Evolutionary conservation across 2,797 vertebrate genomes (phyloP), one percentile per base, ranked within the genome.

Genomic region (Rhynchonycteris naso): DNA sequence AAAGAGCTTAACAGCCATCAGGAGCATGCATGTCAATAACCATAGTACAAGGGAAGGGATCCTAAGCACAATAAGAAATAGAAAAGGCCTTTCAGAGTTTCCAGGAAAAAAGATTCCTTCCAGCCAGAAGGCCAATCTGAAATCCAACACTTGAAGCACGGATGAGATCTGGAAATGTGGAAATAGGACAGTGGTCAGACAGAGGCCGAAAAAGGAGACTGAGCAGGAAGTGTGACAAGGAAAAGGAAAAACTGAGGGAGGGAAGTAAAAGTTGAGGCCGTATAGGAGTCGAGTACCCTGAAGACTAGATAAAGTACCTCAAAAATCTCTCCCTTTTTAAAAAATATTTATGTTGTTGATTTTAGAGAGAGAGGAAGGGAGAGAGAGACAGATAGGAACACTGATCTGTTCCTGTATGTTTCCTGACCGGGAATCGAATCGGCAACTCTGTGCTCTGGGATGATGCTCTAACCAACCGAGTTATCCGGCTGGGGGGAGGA

Each of bases 61-160:
- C 90, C 58, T 65, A 86, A 75, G 24, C 38, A 86, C 47, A 83
- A 19, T 84, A 91, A 90, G 50, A 80, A 35, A 88, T 1, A 81
- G 35, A 94, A 61, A 89, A 81, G 12, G 47, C 26, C 56, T 84
- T 50, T 80, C 15, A 54, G 54, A 84, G 33, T 78, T 93, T 33
- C 66, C 28, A 58, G 24, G 35, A 82, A 79, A 52, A 79, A 93
- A 86, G 50, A 89, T 68, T 85, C 52, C n/a, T 96, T 89, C 56
- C 66, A 91, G 59, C 66, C 86, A 68, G 61, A 93, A 90, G 52
- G 79, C 63, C 75, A 88, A 71, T 91, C 56, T 69, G 35, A 92
- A 94, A 47, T 74, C n/a, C 35, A 93, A 81, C 9, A 47, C 66
- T 59, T 58, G 33, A 78, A 72, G 24, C 33, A 76, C 3, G 1